Evolutionary conservation across 2,113 vertebrate species (phyloP).

Genomic region (Piprites chloris): DNA sequence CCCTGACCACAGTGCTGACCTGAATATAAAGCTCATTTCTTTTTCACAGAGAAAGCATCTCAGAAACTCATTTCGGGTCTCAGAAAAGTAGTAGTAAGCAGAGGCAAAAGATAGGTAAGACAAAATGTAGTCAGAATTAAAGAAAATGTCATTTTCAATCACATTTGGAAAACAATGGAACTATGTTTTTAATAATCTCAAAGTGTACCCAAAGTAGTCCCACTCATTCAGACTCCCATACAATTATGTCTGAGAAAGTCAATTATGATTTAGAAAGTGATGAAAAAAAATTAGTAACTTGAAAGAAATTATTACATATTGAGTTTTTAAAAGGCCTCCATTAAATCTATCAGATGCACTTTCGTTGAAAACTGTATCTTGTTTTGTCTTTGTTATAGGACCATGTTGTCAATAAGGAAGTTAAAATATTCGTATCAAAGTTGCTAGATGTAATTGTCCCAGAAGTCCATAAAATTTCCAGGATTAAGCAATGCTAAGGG

Average conservation of each 20-base stretch:
- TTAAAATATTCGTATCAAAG: not conserved
- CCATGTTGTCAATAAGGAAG: not conserved
- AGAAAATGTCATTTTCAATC: not conserved
- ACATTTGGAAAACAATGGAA: not conserved
- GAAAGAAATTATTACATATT: not conserved
- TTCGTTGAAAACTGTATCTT: not conserved
- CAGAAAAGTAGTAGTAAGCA: not conserved
- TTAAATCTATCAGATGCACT: not conserved
- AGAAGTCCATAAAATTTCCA: not conserved
- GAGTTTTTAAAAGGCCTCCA: not conserved
- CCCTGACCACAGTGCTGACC: not conserved
- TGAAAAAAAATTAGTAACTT: not conserved
- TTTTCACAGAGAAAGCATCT: not conserved
- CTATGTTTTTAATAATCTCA: not conserved
- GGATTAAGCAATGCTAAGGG: not conserved
- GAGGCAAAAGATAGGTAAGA: not conserved
- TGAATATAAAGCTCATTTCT: conserved; percentile 13
- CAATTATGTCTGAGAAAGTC: not conserved
- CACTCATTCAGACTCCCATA: not conserved
- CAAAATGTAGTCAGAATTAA: not conserved
- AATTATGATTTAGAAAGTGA: not conserved
- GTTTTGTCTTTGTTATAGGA: not conserved
- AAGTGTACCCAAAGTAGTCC: not conserved
- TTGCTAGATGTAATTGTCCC: not conserved
- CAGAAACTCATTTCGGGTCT: not conserved